These are phyloP conservation scores for Heliconius melpomene DNA, from an alignment of 1,140 invertebrate genomes.

Conservation along the genomic window DNA sequence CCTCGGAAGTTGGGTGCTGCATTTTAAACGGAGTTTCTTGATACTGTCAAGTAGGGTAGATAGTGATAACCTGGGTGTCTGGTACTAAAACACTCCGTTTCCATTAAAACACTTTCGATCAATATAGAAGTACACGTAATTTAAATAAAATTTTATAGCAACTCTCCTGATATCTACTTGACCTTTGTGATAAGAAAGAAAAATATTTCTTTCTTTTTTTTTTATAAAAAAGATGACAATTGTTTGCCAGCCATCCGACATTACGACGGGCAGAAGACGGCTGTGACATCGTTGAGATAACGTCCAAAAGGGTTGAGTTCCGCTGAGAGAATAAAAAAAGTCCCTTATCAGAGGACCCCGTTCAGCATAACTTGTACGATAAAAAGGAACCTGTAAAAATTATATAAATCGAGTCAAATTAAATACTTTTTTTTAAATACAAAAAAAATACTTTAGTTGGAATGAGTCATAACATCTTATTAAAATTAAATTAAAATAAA, in stretches of 20 bases:
- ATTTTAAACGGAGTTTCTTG: too few relatives aligned
- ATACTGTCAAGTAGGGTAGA: too few relatives aligned
- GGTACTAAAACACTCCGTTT: too few relatives aligned
- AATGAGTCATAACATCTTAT: too few relatives aligned
- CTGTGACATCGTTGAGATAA: conserved; percentile 66
- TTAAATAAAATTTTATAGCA: background rate
- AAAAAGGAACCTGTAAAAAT: conserved; percentile 27
- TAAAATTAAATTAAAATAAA: too few relatives aligned
- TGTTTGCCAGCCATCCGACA: conserved; percentile 39
- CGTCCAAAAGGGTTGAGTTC: conserved; percentile 64
- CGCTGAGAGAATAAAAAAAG: conserved; percentile 58
- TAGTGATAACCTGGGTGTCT: too few relatives aligned
- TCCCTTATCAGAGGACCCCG: conserved; percentile 50
- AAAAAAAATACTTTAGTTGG: background rate
- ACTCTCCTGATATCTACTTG: background rate
- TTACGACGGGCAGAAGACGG: conserved; percentile 53
- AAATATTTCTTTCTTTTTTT: background rate
- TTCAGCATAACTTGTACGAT: conserved; percentile 36
- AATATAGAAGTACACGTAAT: background rate
- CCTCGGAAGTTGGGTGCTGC: too few relatives aligned
- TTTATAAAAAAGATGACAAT: conserved; percentile 20
- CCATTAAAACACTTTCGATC: too few relatives aligned
- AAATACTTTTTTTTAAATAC: background rate
- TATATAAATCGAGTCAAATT: conserved; percentile 22
- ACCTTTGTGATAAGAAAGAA: conserved; percentile 9